phyloP scores from a whole-genome alignment of 2,113 vertebrate species.

The Eulemur macaco region DNA sequence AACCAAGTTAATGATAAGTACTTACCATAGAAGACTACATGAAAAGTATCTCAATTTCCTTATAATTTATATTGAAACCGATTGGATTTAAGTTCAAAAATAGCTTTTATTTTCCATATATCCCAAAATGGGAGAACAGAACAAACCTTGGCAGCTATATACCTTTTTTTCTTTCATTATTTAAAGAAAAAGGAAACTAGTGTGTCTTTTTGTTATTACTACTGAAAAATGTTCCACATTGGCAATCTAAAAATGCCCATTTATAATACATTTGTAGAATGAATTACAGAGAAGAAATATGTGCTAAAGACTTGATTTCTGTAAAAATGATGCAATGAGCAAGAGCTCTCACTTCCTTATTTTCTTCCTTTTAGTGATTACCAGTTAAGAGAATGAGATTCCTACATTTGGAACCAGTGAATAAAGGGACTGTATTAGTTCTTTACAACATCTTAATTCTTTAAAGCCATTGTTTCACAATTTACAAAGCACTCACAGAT shows the following conservation, averaged over 20 bases:
- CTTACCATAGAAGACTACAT: background rate
- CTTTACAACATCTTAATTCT: conserved; percentile 5
- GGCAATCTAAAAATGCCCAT: background rate
- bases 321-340: background rate
- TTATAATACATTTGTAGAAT: background rate
- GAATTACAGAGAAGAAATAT: background rate
- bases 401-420: background rate
- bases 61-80: background rate
- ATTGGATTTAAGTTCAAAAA: background rate
- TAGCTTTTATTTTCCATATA: background rate
- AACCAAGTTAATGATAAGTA: background rate
- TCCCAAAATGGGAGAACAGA: background rate
- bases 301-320: background rate
- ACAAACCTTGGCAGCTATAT: background rate
- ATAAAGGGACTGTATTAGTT: background rate
- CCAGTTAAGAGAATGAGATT: background rate
- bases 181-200: background rate
- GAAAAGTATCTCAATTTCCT: background rate
- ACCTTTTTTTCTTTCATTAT: background rate
- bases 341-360: background rate
- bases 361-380: background rate
- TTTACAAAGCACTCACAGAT: background rate
- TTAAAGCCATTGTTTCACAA: background rate
- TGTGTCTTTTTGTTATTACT: background rate
- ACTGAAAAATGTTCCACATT: background rate